Percentiles rank a stretch among this genome's conserved stretches.
These are phyloP conservation scores for Chionomys nivalis DNA, from an alignment of 2,113 vertebrate genomes.

Conservation along the genomic window DNA sequence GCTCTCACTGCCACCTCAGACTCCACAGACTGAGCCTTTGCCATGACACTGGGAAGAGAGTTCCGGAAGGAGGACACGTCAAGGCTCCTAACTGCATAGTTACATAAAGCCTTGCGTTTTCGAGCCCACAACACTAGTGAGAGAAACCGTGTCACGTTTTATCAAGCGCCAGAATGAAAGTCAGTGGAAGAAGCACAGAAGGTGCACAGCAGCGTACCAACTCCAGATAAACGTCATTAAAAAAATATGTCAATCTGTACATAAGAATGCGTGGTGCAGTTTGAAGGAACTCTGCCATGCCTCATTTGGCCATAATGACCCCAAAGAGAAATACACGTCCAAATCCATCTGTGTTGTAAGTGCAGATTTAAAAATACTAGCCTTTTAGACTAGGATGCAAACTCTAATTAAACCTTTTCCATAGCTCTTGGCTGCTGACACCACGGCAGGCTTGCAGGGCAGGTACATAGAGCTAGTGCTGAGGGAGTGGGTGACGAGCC, in stretches of 20 bases:
- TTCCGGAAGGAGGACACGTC: not conserved
- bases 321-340: conserved; percentile 5
- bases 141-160: not conserved
- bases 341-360: not conserved
- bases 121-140: not conserved
- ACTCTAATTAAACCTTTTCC: not conserved
- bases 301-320: not conserved
- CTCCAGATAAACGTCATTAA: not conserved
- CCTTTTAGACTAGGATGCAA: conserved; percentile 15
- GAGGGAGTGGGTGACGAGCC: not conserved
- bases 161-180: not conserved
- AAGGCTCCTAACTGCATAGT: not conserved
- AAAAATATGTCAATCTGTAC: conserved; percentile 20
- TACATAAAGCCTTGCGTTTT: conserved; percentile 22
- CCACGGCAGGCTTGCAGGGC: not conserved
- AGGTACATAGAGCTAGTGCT: not conserved
- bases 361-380: conserved; percentile 21
- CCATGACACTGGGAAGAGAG: not conserved
- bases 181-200: not conserved
- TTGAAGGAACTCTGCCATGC: not conserved
- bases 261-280: not conserved
- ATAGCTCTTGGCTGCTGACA: not conserved
- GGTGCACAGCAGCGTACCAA: not conserved
- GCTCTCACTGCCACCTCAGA: not conserved
- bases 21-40: not conserved